Evolutionary conservation across 2,888 invertebrate genomes (phyloP), one percentile per base, ranked within the genome.

Genomic region (Mesorhabditis sp.): DNA sequence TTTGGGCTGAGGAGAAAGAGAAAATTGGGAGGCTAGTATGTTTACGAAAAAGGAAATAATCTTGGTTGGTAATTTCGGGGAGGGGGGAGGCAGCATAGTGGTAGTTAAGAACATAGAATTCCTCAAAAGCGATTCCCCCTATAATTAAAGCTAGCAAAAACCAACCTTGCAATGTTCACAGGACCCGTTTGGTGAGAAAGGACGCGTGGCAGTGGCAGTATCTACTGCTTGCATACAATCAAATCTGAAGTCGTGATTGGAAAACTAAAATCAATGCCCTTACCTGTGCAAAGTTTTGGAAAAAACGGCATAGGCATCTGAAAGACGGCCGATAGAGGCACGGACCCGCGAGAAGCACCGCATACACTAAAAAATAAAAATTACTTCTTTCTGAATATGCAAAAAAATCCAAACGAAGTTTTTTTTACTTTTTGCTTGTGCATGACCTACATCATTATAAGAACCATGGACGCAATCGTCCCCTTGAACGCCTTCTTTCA

Each of bases 151-250:
- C 28, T 28, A 28, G 28, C 28, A 28, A 28, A 28, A 45, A 76
- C 78, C 58, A 63, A 85, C 84, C 74, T 81, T 81, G 77, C 84
- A 84, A 67, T 81, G 78, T 43, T 73, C 68, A 70, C 84, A 84
- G 7, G 84, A 83, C 5, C 82, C 83, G 71, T 84, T 84, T 43
- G 84, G 84, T 15, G 83, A 84, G 72, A 85, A 84, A 43, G 84
- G 84, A 70, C 84, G 72, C 50, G 84, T 84, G 43, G 84, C 83
- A 67, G 80, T 74, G 15, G 79, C 75, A 28, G 82, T 80, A 69
- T 84, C 81, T 7, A 80, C 73, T 10, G 82, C 83, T 58, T 79
- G 76, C 43, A 81, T 69, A 73, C 84, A 84, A 74, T 84, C 84
- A 74, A 84, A 80, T 43, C 79, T 67, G 13, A 5, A 67, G 15